These are phyloP conservation scores for Formica exsecta DNA, from an alignment of 1,140 invertebrate genomes.

Conservation along the genomic window DNA sequence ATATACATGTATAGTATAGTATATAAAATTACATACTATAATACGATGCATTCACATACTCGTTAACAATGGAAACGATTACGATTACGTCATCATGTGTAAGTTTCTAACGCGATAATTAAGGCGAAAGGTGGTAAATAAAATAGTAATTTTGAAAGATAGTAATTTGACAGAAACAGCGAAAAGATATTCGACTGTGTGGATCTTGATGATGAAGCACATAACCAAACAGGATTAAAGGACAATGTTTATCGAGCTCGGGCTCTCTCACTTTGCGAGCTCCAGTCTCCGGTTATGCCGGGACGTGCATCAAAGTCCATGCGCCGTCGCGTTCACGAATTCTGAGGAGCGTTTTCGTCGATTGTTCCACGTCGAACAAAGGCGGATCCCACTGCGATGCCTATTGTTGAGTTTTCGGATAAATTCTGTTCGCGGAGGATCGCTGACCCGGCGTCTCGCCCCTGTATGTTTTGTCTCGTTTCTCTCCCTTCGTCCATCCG, in stretches of 20 bases:
- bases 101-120: neutral
- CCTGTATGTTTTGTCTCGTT: neutral
- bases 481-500: conserved; percentile 1
- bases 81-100: neutral
- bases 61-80: neutral
- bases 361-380: conserved; percentile 71
- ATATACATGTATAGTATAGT: neutral
- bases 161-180: neutral
- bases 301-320: conserved; percentile 52
- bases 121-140: conserved; percentile 23
- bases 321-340: conserved; percentile 63
- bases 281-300: conserved; percentile 9
- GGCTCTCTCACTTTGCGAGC: conserved; percentile 19
- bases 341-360: conserved; percentile 64
- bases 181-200: conserved; percentile 28
- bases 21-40: neutral
- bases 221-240: conserved; percentile 22
- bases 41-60: neutral
- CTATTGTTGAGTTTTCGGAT: conserved; percentile 69
- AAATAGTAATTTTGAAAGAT: conserved; percentile 7
- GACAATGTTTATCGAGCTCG: conserved; percentile 52
- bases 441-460: conserved; percentile 45
- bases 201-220: conserved; percentile 14
- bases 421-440: conserved; percentile 68
- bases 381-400: conserved; percentile 57